Conservation (phyloP, 1,140 invertebrate genomes). For the Cyclina sinensis region DNA sequence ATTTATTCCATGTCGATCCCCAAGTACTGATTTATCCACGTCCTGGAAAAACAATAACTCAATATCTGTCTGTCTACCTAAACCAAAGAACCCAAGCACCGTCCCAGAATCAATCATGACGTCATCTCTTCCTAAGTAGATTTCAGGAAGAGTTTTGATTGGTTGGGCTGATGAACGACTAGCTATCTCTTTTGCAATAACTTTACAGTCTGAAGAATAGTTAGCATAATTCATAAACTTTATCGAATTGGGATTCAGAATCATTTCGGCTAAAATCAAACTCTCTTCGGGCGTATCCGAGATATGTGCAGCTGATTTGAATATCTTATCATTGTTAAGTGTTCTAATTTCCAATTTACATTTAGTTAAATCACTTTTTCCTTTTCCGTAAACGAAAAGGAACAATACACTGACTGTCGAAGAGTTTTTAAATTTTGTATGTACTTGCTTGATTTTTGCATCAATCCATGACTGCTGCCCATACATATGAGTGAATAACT, state of each 20-base stretch:
- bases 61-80: neutral
- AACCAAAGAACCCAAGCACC: neutral
- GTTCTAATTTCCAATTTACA: neutral
- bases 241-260: neutral
- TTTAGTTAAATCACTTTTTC: neutral
- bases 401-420: neutral
- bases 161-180: neutral
- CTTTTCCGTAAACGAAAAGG: neutral
- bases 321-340: neutral
- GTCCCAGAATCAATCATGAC: neutral
- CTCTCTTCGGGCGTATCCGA: neutral
- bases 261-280: conserved; percentile 18
- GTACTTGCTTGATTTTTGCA: neutral
- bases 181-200: neutral
- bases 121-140: neutral
- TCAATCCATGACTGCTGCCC: neutral
- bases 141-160: neutral
- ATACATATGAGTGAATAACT: neutral
- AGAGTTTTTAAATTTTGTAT: neutral
- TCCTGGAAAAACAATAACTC: neutral
- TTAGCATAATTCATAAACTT: neutral
- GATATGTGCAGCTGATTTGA: neutral
- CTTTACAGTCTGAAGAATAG: neutral
- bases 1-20: neutral
- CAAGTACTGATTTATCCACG: neutral